These are phyloP conservation scores for Triplophysa siluroides DNA, from an alignment of 2,113 vertebrate genomes.

Conservation along the genomic window DNA sequence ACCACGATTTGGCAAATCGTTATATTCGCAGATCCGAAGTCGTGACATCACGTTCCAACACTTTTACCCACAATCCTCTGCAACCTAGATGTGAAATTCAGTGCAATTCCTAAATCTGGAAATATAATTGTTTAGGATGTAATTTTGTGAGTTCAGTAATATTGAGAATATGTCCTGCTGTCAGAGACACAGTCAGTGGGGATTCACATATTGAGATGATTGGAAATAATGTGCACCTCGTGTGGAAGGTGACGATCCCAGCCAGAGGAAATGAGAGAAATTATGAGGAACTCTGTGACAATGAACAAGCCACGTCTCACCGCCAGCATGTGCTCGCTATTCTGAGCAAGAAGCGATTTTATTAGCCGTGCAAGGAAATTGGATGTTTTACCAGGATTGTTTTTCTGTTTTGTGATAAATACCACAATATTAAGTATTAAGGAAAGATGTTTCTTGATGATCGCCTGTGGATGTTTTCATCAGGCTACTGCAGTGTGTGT, in stretches of 20 bases:
- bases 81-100: not conserved
- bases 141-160: not conserved
- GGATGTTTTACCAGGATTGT: conserved; percentile 12
- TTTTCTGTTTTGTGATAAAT: conserved; percentile 32
- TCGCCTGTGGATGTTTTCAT: not conserved
- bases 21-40: not conserved
- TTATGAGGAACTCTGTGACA: conserved; percentile 21
- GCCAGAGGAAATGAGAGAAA: conserved; percentile 32
- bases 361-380: not conserved
- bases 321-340: not conserved
- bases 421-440: not conserved
- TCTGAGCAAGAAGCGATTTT: not conserved
- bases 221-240: conserved; percentile 15
- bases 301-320: conserved; percentile 8
- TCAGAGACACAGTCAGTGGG: conserved; percentile 12
- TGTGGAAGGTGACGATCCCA: not conserved
- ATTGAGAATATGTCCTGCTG: not conserved
- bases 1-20: conserved; percentile 19
- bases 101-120: too few relatives aligned
- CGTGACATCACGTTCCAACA: not conserved
- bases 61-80: not conserved
- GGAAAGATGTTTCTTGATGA: not conserved
- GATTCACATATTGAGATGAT: conserved; percentile 9
- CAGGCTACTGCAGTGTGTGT: not conserved
- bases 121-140: not conserved